Evolutionary conservation across 2,797 vertebrate species (phyloP).

Genomic region (Sorex maritimensis): DNA sequence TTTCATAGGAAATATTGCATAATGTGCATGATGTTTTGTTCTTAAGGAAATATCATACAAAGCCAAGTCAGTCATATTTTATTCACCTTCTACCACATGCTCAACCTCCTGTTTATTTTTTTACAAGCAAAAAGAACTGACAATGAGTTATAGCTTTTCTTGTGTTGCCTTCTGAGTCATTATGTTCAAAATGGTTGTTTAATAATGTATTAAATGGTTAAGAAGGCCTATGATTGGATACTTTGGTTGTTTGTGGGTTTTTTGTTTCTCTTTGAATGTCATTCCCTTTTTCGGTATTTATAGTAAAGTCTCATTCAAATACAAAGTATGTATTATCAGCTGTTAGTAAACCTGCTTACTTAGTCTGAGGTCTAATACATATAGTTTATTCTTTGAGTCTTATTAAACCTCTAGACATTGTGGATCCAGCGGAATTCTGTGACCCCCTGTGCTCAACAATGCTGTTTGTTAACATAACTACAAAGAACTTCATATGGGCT

Average conservation of each 20-base stretch:
- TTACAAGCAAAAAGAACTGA: neutral
- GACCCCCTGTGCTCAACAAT: neutral
- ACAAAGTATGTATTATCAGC: neutral
- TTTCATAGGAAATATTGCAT: neutral
- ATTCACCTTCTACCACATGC: neutral
- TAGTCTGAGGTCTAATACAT: conserved; percentile 4
- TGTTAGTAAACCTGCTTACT: neutral
- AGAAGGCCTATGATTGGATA: conserved; percentile 11
- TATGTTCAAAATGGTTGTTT: neutral
- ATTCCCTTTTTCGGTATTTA: neutral
- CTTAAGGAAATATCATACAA: conserved; percentile 1
- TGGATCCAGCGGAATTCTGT: neutral
- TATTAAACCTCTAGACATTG: neutral
- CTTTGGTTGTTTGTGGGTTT: neutral
- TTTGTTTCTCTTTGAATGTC: neutral
- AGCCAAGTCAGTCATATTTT: neutral
- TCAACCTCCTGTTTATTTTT: neutral
- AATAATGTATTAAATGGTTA: neutral
- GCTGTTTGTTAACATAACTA: neutral
- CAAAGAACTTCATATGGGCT: neutral
- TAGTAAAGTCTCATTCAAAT: conserved; percentile 4
- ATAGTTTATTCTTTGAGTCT: neutral
- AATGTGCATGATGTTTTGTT: neutral
- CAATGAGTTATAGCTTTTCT: neutral
- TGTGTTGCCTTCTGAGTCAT: neutral